Evolutionary conservation across 2,888 invertebrate species (phyloP).

Genomic region (Drosophila mayaguana): DNA sequence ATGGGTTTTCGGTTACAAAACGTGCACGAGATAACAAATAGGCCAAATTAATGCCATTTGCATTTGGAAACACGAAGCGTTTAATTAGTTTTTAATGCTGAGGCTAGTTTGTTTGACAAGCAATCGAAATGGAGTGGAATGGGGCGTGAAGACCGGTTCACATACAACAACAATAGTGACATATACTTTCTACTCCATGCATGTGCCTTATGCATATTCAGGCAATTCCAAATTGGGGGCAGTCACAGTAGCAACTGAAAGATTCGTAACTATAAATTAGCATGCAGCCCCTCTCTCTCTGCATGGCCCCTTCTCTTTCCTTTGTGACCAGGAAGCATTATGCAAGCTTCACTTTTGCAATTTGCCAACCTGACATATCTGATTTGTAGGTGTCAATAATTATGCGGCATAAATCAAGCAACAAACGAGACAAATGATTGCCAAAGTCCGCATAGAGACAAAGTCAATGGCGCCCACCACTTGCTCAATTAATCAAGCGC

Average conservation of each 20-base stretch:
- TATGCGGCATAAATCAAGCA: constrained; percentile 70
- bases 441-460: constrained; percentile 34
- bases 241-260: constrained; percentile 26
- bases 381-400: constrained; percentile 79
- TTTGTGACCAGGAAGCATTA: constrained; percentile 56
- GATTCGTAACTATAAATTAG: constrained; percentile 60
- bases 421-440: constrained; percentile 72
- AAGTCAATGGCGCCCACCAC: constrained; percentile 61
- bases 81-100: constrained; percentile 78
- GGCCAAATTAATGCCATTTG: constrained; percentile 71
- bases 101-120: constrained; percentile 78
- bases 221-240: constrained; percentile 15
- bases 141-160: constrained; percentile 73
- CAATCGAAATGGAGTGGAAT: constrained; percentile 62
- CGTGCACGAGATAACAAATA: constrained; percentile 71
- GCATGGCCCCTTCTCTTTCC: not conserved
- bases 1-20: constrained; percentile 78
- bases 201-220: constrained; percentile 36
- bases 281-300: constrained; percentile 32
- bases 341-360: constrained; percentile 35
- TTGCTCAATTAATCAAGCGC: constrained; percentile 65
- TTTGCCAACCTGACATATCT: constrained; percentile 13
- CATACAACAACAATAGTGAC: not conserved
- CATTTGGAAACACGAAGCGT: constrained; percentile 60
- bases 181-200: constrained; percentile 3